Evolutionary conservation across 2,113 vertebrate species (phyloP), one percentile per base, ranked within the genome.

Genomic region (Glareola pratincola): DNA sequence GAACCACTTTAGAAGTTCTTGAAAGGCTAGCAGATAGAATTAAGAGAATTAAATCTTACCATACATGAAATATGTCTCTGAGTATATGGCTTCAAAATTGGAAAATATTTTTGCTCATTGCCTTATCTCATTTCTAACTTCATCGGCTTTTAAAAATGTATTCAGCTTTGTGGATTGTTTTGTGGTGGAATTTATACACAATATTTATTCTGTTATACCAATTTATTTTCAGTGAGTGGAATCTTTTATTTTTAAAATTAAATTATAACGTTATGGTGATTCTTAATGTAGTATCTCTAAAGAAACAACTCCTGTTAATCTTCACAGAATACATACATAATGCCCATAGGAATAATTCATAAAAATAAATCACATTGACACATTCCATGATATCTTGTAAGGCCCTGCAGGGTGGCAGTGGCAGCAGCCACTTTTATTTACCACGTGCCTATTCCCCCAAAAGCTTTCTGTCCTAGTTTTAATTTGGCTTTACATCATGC

Each of bases 341-440:
- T 90, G 86, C 95, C 92, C 48, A 75, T 82, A 88, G 94, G 92
- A 97, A 68, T 82, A 94, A 82, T 82, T 93, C 74, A 67, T 88
- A 96, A 95, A 96, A 94, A 91, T 96, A 97, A 96, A 96, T 96
- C 95, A 95, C 84, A 88, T n/a, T 95, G 96, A 96, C 94, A 97
- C 73, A 64, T 97, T 93, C 92, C 24, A 78, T 90, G 96, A 14
- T 94, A 78, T 94, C 67, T 88, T 64, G 27, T 72, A 85, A 63
- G 84, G 74, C 93, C 91, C 96, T 95, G 92, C 85, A 95, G 94
- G 88, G 67, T 95, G 78, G 56, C 85, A 88, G 80, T 85, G 84
- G 91, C 86, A 96, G 87, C 66, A 91, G 84, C 87, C 92, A 90
- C 94, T 90, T 95, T 67, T 85, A 90, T 93, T 96, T 97, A 96